Percentiles rank a stretch among this genome's conserved stretches.
These are phyloP conservation scores for Anseranas semipalmata DNA, from an alignment of 2,113 vertebrate species.

Conservation along the genomic window DNA sequence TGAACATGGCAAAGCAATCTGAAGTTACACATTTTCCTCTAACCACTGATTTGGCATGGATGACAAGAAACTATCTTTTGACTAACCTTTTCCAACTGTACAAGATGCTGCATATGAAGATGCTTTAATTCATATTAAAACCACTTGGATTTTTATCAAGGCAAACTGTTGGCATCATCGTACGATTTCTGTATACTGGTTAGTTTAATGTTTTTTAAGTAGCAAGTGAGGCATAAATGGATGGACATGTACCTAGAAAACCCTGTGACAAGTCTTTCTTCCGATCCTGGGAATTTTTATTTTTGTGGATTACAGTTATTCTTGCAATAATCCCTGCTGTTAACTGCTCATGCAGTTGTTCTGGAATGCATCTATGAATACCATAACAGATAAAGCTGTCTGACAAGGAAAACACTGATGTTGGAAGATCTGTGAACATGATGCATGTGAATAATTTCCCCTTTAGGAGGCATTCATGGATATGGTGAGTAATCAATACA, in stretches of 20 bases:
- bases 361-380: slow-evolving; percentile 81
- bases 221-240: slow-evolving; percentile 74
- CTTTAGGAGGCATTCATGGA: slow-evolving; percentile 98
- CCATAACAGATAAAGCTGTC: slow-evolving; percentile 66
- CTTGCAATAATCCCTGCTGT: slow-evolving; percentile 78
- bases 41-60: slow-evolving; percentile 70
- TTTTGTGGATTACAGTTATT: slow-evolving; percentile 78
- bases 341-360: slow-evolving; percentile 73
- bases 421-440: slow-evolving; percentile 85
- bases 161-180: slow-evolving; percentile 64
- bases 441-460: slow-evolving; percentile 95
- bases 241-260: slow-evolving; percentile 75
- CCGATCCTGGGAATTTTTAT: slow-evolving; percentile 68
- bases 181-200: slow-evolving; percentile 58
- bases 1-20: slow-evolving; percentile 76
- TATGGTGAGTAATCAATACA: slow-evolving; percentile 90
- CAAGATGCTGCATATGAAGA: slow-evolving; percentile 74
- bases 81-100: slow-evolving; percentile 72
- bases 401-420: slow-evolving; percentile 78
- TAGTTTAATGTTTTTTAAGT: slow-evolving; percentile 57
- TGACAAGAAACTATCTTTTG: slow-evolving; percentile 79
- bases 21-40: slow-evolving; percentile 74
- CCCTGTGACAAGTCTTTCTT: slow-evolving; percentile 68
- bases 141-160: slow-evolving; percentile 68
- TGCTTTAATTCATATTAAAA: slow-evolving; percentile 74